A percentile compares a stretch with the other conserved stretches of the same genome.
Evolutionary conservation across 1,140 invertebrate genomes (phyloP).

Genomic region (Plodia interpunctella): DNA sequence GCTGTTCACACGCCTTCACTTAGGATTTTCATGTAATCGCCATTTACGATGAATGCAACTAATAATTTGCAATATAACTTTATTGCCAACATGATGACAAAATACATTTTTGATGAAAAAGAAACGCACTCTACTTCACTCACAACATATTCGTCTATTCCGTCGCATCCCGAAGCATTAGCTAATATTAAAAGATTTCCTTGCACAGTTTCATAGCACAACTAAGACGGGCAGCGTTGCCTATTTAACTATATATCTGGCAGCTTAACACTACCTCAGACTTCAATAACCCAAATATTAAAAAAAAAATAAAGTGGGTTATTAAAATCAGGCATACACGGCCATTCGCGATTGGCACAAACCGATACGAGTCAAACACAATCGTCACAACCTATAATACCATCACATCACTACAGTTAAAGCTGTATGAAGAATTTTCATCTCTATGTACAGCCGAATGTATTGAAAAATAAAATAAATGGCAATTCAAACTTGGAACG

Average conservation of each 20-base stretch:
- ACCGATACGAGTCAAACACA: constrained; percentile 20
- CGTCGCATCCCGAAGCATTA: not conserved
- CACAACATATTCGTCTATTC: not conserved
- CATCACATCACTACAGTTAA: constrained; percentile 13
- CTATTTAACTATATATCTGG: not conserved
- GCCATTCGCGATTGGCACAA: constrained; percentile 20
- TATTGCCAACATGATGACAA: too few species aligned
- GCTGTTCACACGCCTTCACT: too few species aligned
- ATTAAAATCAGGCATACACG: constrained; percentile 3
- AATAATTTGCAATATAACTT: too few species aligned
- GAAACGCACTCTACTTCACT: constrained; percentile 4
- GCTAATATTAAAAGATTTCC: not conserved
- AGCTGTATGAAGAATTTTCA: not conserved
- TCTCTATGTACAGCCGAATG: not conserved
- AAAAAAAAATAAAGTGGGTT: not conserved
- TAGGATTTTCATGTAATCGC: too few species aligned
- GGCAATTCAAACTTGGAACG: constrained; percentile 13
- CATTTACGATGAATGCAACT: too few species aligned
- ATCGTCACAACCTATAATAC: constrained; percentile 18
- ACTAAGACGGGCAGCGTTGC: not conserved
- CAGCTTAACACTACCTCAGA: constrained; percentile 10
- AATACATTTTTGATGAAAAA: too few species aligned
- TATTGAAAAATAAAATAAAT: constrained; percentile 9
- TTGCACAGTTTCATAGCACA: constrained; percentile 1
- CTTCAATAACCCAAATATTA: not conserved